Percentiles rank a stretch among this genome's conserved stretches.
These are phyloP conservation scores for Hydractinia echinata DNA, from an alignment of 30 jellyfish, hydroid and myxozoan species.

Conservation along the genomic window DNA sequence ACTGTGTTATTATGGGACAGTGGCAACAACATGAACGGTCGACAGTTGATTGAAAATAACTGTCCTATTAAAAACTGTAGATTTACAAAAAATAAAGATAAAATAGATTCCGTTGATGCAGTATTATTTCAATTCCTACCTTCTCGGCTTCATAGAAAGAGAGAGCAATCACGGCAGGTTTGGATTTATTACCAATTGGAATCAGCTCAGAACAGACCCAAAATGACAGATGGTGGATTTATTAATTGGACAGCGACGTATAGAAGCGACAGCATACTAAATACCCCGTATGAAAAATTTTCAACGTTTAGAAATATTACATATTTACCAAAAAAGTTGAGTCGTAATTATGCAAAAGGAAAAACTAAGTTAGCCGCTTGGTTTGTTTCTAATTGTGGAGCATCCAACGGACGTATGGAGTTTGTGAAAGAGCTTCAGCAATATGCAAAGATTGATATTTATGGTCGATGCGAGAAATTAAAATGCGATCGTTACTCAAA, in stretches of 20 bases:
- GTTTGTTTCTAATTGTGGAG: slow-evolving; percentile 47
- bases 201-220: background rate
- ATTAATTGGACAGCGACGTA: slow-evolving; percentile 44
- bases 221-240: background rate
- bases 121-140: background rate
- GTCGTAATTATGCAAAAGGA: slow-evolving; percentile 30
- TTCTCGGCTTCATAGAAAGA: background rate
- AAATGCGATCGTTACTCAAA: background rate
- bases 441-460: slow-evolving; percentile 23
- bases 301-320: background rate
- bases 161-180: background rate
- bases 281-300: slow-evolving; percentile 37
- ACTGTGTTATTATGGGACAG: background rate
- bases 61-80: slow-evolving; percentile 10
- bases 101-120: background rate
- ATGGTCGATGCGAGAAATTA: slow-evolving; percentile 12
- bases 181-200: slow-evolving; percentile 13
- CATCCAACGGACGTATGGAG: slow-evolving; percentile 26
- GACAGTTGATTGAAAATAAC: background rate
- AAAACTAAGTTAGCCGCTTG: slow-evolving; percentile 40
- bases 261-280: slow-evolving; percentile 33
- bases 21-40: background rate
- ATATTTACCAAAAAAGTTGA: background rate
- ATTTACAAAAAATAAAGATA: background rate
- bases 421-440: slow-evolving; percentile 9